Base-by-base conservation (phyloP, 1,140 invertebrate species). In the Pteromalus puparum region DNA sequence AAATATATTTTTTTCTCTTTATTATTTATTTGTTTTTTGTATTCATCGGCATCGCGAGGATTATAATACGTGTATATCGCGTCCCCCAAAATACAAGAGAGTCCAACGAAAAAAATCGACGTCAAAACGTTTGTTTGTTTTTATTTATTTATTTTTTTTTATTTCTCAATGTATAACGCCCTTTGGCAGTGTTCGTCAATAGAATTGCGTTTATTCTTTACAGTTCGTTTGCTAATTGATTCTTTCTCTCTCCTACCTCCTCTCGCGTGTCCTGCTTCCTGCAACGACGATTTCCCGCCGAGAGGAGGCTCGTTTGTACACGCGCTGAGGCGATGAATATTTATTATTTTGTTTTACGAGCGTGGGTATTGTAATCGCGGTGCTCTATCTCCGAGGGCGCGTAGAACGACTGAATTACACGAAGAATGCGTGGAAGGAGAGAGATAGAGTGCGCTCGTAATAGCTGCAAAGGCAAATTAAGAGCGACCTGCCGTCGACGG, bases 171-270 rank as follows among this genome's bases (percentile, higher is more conserved):
- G 83, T 88, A 24, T 88, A 91, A 91, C 89, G 89, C 89, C 88
- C 87, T 90, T 61, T 93, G 92, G 92, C 91, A 93, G 92, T 93
- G 92, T 92, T 90, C 88, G 89, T 72, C 2, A 78, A 72, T 91
- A 91, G 87, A 91, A 91, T 90, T 91, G 89, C 89, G 77, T 90
- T 79, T 88, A 86, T 84, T 84, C 61, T 80, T 82, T 80, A 38
- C 82, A 76, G 21, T 86, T 79, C 48, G 46, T 46, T 26, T 87
- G 46, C 72, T 48, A 77, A 74, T 85, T 84, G 46, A 53, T 85
- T 85, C 28, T 53, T 75, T 86, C 30, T 81, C 85, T 85, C 67
- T 28, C 46, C n/a, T 73, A 12, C 24, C 46, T 65, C 15, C 34
- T 24, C 30, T 3, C 53, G 10, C 26, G 9, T 34, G 9, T n/a